Base-by-base conservation (phyloP, 2,797 vertebrate genomes). In the Meda fulgida region DNA sequence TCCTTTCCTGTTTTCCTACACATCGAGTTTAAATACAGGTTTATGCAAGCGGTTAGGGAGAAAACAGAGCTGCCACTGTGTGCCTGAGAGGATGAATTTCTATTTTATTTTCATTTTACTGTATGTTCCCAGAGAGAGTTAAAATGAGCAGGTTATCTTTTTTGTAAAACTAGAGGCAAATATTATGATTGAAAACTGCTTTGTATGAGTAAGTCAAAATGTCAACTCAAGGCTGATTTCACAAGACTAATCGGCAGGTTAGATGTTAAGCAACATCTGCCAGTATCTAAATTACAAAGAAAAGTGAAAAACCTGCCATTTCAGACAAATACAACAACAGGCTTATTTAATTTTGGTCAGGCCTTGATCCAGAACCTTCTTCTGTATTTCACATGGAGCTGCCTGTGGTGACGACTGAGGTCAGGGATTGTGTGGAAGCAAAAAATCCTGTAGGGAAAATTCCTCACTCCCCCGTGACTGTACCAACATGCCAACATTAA, bases 1-100 rank as follows among this genome's bases (percentile, higher is more conserved):
- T 76, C 82, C 34, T 82, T 89, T 89, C 88, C 86, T 89, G 86
- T 89, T 89, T 89, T 85, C 29, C 81, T 78, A 77, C 63, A 14
- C 26, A 1, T 79, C 13, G 0, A 51, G 11, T 67, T 69, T 67
- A 87, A 83, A 73, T 26, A 66, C 58, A 65, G 51, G 48, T 34
- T 85, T 72, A 40, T 23, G 65, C 26, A n/a, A 16, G 84, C 23
- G 48, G 60, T 58, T 65, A 58, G 5, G 23, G 23, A 36, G 8
- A 75, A 80, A 80, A 83, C 77, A 84, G 26, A 80, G 69, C 48
- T 53, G 65, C 26, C 58, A 69, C 43, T 84, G 60, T 87, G 38
- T 9, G 19, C 26, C 67, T 66, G 10, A 55, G 19, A 43, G 65
- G 36, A 71, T 31, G 40, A 36, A 4, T 73, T 73, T 82, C 36